These are phyloP conservation scores for Drosophila austrosaltans DNA, from an alignment of 2,888 invertebrate species.

Conservation along the genomic window DNA sequence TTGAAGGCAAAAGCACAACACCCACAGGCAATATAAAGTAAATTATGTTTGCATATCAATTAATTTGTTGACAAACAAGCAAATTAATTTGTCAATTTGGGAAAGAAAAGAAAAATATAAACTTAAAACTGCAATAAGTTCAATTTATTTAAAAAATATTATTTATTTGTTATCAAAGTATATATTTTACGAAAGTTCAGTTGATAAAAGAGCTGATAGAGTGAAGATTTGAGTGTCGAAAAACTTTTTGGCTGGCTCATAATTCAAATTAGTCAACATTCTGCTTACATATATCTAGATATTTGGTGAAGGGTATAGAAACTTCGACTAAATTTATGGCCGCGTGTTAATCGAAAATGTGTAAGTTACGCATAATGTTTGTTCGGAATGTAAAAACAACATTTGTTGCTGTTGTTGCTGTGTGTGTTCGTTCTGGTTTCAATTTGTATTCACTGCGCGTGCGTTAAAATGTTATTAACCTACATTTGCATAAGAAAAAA, in stretches of 20 bases:
- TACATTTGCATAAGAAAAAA: conserved; percentile 72
- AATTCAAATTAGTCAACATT: too few relatives aligned
- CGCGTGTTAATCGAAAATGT: background rate
- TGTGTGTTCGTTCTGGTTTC: conserved; percentile 24
- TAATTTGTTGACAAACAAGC: conserved; percentile 6
- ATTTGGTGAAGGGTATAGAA: background rate
- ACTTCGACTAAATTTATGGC: background rate
- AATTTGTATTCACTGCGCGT: conserved; percentile 64
- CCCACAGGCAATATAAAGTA: conserved; percentile 21
- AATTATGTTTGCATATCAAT: conserved; percentile 28
- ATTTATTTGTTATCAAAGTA: too few relatives aligned
- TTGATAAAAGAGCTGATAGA: too few relatives aligned
- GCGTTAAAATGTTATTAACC: conserved; percentile 74
- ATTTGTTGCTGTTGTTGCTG: conserved; percentile 30
- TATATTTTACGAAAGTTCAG: too few relatives aligned
- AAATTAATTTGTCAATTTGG: conserved; percentile 4
- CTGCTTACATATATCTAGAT: too few relatives aligned
- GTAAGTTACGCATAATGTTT: conserved; percentile 33
- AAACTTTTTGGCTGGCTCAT: too few relatives aligned
- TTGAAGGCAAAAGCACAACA: conserved; percentile 32
- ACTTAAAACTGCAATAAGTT: too few relatives aligned
- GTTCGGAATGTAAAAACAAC: conserved; percentile 48
- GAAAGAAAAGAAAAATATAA: background rate
- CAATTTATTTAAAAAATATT: too few relatives aligned
- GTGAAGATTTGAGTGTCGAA: too few relatives aligned